Base-by-base conservation (phyloP, 1,140 invertebrate species). In the Brachionus koreanus region DNA sequence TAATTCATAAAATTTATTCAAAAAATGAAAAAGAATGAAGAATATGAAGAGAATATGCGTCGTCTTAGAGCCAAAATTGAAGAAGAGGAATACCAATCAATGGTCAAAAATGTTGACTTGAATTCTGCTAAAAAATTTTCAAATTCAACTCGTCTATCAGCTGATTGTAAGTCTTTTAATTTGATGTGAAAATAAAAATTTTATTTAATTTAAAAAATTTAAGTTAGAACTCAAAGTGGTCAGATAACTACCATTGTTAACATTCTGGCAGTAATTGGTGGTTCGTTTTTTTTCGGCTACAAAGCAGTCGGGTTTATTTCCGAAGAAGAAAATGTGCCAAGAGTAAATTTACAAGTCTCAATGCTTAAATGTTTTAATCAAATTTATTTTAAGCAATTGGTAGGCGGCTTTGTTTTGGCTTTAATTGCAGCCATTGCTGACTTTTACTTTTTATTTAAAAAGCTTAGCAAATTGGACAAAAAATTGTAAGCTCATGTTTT, bases 351-450 rank as follows among this genome's bases (percentile, higher is more conserved):
- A 61, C 19, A 23, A n/a, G 0, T 61, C 29, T 23, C n/a, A 3
- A 43, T 52, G 49, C 23, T 23, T 9, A 35, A 2, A 16, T 29
- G 0, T 10, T 77, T 52, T 61, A 29, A 13, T 52, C 13, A 9
- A 5, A n/a, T 25, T 42, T 42, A 12, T 57, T 77, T 77, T 16
- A 79, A 79, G 57, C 79, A 82, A 82, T 13, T 82, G 35, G 25
- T 65, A 9, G 57, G 61, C 19, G 79, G 79, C 25, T 49, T 82
- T 19, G 9, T 82, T 33, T 33, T 65, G 5, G 79, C 61, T 12
- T 29, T 82, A 16, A 67, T 82, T 37, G 79, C 65, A 16, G 79
- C 79, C 10, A 37, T 82, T 16, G 79, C 79, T 67, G 79, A 82
- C 13, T 43, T 82, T 16, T 82, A 82, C 49, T 82, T 82, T 43